Conservation (phyloP, 2,797 vertebrate species). For the Oryzias dopingdopingensis region DNA sequence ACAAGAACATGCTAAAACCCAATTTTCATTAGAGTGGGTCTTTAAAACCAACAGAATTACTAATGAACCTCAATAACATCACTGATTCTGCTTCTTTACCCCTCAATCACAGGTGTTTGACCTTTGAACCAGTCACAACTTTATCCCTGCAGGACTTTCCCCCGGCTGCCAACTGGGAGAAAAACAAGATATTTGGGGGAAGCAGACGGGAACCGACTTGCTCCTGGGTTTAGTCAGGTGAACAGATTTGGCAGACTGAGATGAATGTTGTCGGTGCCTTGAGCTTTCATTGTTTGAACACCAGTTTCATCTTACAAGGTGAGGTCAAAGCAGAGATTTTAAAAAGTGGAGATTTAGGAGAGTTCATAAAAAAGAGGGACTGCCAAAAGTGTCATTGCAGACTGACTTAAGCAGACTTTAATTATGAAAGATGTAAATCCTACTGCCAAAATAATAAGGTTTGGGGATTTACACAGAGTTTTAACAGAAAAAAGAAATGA, state of each 20-base stretch:
- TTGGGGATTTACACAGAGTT: too few species aligned
- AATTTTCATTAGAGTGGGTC: too few species aligned
- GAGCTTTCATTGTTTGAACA: slow-evolving; percentile 10
- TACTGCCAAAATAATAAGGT: too few species aligned
- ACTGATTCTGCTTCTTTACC: background rate
- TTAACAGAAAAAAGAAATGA: too few species aligned
- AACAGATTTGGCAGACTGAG: slow-evolving; percentile 11
- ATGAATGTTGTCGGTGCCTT: slow-evolving; percentile 12
- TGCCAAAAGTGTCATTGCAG: background rate
- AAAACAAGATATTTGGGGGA: slow-evolving; percentile 1
- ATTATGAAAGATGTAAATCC: background rate
- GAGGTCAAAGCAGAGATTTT: slow-evolving; percentile 10
- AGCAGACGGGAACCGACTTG: background rate
- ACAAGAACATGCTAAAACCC: too few species aligned
- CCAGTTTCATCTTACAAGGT: background rate
- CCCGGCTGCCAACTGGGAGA: background rate
- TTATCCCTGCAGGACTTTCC: background rate
- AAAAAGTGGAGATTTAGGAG: slow-evolving; percentile 2
- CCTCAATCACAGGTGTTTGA: too few species aligned
- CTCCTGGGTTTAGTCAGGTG: slow-evolving; percentile 21
- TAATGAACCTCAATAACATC: too few species aligned
- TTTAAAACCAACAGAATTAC: too few species aligned
- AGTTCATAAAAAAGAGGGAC: background rate
- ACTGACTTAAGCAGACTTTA: background rate
- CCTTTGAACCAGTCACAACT: background rate